Evolutionary conservation across 2,888 invertebrate species (phyloP).

Genomic region (Ceriagrion tenellum): DNA sequence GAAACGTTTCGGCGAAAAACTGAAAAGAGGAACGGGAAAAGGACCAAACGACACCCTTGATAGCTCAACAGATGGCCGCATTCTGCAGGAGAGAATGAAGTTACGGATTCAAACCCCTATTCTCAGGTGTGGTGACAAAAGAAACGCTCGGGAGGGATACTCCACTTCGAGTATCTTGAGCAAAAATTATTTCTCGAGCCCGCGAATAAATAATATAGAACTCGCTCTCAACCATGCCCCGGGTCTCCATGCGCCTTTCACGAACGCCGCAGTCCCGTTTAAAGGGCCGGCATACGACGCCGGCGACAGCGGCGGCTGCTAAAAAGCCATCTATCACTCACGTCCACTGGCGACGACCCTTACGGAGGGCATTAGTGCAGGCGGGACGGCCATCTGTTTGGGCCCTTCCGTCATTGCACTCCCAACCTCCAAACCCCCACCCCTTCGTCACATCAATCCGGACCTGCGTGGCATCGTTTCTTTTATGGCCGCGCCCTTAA

Average conservation of each 20-base stretch:
- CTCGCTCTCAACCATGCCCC: background rate
- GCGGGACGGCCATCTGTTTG: constrained; percentile 48
- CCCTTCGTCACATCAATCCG: background rate
- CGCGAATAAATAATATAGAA: background rate
- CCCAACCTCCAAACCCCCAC: too few relatives aligned
- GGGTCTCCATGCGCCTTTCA: background rate
- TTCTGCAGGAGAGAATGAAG: background rate
- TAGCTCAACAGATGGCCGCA: background rate
- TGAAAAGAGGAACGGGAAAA: too few relatives aligned
- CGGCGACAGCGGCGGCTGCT: background rate
- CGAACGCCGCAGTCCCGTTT: background rate
- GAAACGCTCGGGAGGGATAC: background rate
- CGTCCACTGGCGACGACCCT: background rate
- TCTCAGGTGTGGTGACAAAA: background rate
- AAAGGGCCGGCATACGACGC: background rate
- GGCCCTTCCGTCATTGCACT: constrained; percentile 35
- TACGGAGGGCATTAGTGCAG: constrained; percentile 4
- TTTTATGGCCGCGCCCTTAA: background rate
- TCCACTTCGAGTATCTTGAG: background rate
- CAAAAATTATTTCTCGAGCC: background rate
- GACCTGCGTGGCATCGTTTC: background rate
- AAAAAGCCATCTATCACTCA: constrained; percentile 58
- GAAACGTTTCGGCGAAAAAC: too few relatives aligned
- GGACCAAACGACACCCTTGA: too few relatives aligned
- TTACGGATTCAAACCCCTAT: background rate